Conservation (phyloP, 1,140 invertebrate species). For the Nasonia vitripennis region DNA sequence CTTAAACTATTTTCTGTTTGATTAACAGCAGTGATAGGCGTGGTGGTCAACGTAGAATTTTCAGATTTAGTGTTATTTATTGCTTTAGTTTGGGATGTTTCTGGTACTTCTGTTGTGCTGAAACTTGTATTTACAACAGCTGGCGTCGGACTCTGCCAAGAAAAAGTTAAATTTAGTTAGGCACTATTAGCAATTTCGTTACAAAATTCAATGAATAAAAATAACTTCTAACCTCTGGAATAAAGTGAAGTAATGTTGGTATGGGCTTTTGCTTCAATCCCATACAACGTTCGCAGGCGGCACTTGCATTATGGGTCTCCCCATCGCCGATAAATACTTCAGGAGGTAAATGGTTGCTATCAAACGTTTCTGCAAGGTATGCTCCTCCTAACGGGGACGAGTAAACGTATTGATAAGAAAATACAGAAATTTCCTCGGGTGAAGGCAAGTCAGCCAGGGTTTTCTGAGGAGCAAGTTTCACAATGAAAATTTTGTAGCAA, state of each 20-base stretch:
- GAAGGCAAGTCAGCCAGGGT: slow-evolving; percentile 80
- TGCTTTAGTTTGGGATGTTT: slow-evolving; percentile 47
- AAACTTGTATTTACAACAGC: slow-evolving; percentile 47
- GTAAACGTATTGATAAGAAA: slow-evolving; percentile 85
- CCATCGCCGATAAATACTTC: slow-evolving; percentile 83
- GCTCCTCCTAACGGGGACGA: slow-evolving; percentile 79
- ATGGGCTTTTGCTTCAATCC: slow-evolving; percentile 73
- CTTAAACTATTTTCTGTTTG: slow-evolving; percentile 36
- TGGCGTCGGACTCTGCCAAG: slow-evolving; percentile 32
- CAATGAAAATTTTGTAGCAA: slow-evolving; percentile 87
- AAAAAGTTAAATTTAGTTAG: slow-evolving; percentile 20
- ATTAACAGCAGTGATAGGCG: slow-evolving; percentile 29
- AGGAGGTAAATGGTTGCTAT: slow-evolving; percentile 76
- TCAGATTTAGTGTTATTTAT: slow-evolving; percentile 46
- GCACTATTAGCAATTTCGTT: slow-evolving; percentile 16
- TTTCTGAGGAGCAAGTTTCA: slow-evolving; percentile 81
- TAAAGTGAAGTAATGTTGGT: slow-evolving; percentile 64
- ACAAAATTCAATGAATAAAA: slow-evolving; percentile 25
- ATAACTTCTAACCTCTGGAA: slow-evolving; percentile 62
- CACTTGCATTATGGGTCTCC: slow-evolving; percentile 70
- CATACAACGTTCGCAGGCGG: slow-evolving; percentile 74
- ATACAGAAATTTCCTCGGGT: slow-evolving; percentile 81
- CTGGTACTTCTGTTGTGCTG: neutral
- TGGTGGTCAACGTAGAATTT: neutral
- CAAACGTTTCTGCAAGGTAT: slow-evolving; percentile 89